These are phyloP conservation scores for Melanotaenia boesemani DNA, from an alignment of 2,797 vertebrate genomes.

Conservation along the genomic window DNA sequence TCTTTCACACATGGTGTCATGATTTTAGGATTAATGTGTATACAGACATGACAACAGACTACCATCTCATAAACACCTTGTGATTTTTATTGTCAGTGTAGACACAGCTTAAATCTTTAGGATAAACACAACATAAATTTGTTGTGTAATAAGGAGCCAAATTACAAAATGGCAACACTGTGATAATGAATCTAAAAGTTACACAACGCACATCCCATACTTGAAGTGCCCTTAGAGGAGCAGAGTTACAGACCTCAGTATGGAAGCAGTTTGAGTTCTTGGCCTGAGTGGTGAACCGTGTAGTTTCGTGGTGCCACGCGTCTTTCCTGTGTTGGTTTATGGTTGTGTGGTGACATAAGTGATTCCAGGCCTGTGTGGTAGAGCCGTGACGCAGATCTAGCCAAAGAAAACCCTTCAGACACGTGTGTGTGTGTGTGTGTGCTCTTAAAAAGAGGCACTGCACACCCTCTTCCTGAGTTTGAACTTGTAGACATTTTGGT, in stretches of 20 bases:
- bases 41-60: background rate
- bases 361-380: conserved; percentile 67
- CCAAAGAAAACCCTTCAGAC: conserved; percentile 52
- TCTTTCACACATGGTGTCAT: no score
- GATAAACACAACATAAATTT: background rate
- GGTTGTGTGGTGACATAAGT: conserved; percentile 69
- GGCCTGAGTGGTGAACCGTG: conserved; percentile 62
- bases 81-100: background rate
- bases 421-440: conserved; percentile 19
- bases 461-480: background rate
- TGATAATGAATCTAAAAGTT: background rate
- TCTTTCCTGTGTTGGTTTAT: conserved; percentile 74
- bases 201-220: background rate
- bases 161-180: background rate
- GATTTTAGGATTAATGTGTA: no score
- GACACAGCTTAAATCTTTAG: background rate
- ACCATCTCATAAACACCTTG: background rate
- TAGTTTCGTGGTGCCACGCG: conserved; percentile 69
- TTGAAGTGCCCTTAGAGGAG: background rate
- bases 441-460: conserved; percentile 6
- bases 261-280: conserved; percentile 62
- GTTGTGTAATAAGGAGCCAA: background rate
- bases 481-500: background rate
- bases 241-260: conserved; percentile 20
- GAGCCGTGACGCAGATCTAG: conserved; percentile 57